phyloP scores from a whole-genome alignment of 2,113 vertebrate species.

The Piprites chloris region DNA sequence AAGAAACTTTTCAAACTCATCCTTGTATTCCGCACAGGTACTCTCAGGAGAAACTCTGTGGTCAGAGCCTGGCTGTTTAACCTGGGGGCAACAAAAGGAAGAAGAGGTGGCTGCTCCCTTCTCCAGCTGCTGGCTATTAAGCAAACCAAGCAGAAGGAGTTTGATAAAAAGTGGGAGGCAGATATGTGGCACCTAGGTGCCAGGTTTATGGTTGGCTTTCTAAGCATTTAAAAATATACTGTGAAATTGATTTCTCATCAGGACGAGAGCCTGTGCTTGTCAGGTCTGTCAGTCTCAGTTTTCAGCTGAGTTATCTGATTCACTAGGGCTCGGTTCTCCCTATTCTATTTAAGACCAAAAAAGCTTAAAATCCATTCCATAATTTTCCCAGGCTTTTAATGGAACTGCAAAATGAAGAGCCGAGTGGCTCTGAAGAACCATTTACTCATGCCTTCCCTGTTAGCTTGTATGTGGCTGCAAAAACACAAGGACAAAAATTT shows the following conservation, averaged over 20 bases:
- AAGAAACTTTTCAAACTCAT: not conserved
- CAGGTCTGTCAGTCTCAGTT: not conserved
- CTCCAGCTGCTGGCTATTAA: not conserved
- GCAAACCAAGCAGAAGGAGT: not conserved
- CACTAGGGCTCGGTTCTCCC: not conserved
- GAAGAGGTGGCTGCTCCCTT: not conserved
- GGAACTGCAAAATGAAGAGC: not conserved
- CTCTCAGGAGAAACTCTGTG: not conserved
- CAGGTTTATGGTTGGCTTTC: not conserved
- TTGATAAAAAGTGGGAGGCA: not conserved
- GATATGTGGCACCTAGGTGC: not conserved
- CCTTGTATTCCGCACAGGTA: not conserved
- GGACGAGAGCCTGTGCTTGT: not conserved
- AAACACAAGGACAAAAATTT: not conserved
- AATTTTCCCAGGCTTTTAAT: not conserved
- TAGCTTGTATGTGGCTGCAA: not conserved
- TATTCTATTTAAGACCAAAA: not conserved
- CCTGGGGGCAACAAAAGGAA: not conserved
- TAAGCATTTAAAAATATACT: not conserved
- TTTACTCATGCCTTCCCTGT: not conserved
- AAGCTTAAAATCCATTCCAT: not conserved
- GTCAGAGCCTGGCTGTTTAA: not conserved
- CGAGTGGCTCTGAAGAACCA: not conserved
- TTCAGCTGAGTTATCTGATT: conserved; percentile 13
- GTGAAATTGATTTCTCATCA: conserved; percentile 16